Conservation (phyloP, 2,888 invertebrate species). For the Oscheius onirici region DNA sequence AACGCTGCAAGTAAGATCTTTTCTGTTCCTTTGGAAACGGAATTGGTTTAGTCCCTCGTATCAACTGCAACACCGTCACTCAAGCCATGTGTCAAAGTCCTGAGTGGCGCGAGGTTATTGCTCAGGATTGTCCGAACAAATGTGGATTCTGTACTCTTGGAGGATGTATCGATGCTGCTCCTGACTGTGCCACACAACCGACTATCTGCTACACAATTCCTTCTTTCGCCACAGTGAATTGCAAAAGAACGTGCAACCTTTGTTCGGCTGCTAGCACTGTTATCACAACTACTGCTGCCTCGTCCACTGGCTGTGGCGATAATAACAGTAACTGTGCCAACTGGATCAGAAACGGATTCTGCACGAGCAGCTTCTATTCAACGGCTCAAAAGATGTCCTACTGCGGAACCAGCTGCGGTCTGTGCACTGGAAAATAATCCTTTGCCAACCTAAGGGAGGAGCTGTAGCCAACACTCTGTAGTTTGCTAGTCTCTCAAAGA, state of each 20-base stretch:
- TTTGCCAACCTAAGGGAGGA: too few species aligned
- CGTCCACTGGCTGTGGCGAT: neutral
- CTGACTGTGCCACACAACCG: slow-evolving; percentile 13
- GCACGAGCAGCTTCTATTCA: too few species aligned
- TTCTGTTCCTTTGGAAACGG: neutral
- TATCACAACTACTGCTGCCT: neutral
- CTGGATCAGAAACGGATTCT: too few species aligned
- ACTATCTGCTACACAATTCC: neutral
- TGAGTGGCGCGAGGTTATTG: neutral
- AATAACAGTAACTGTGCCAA: neutral
- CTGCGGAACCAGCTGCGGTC: too few species aligned
- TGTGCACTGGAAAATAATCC: too few species aligned
- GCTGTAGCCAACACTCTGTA: too few species aligned
- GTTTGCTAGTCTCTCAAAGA: too few species aligned
- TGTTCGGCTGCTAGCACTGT: neutral
- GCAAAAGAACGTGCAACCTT: neutral
- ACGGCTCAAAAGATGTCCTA: too few species aligned
- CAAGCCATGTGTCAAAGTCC: neutral
- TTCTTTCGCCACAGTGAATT: neutral
- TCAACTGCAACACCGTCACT: neutral
- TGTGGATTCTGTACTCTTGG: slow-evolving; percentile 20
- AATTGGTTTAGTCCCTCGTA: neutral
- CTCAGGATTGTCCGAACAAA: slow-evolving; percentile 9
- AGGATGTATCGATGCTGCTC: slow-evolving; percentile 28
- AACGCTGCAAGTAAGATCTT: slow-evolving; percentile 3